A percentile compares a stretch with the other conserved stretches of the same genome.
These are phyloP conservation scores for Noturus placidus DNA, from an alignment of 2,113 vertebrate species.

Conservation along the genomic window DNA sequence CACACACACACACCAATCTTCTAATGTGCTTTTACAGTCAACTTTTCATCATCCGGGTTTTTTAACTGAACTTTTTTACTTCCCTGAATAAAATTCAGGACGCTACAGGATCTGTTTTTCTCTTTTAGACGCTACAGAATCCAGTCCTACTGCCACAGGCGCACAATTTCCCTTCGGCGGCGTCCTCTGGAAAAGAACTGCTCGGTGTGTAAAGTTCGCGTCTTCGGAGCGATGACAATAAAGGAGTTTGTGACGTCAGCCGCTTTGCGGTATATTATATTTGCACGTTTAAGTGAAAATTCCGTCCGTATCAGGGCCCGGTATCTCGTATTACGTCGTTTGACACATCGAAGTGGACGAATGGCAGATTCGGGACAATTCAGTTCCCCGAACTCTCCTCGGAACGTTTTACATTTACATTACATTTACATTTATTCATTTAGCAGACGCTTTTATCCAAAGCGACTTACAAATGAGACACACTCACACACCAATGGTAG, in stretches of 20 bases:
- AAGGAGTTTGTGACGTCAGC: background rate
- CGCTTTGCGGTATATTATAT: background rate
- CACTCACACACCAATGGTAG: no score
- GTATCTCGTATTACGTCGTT: accelerated
- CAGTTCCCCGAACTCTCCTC: background rate
- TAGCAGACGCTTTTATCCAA: no score
- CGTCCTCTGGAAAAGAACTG: background rate
- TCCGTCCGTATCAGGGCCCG: background rate
- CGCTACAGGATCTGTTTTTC: background rate
- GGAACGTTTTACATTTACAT: no score
- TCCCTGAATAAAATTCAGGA: background rate
- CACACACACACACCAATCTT: background rate
- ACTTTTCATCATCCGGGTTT: background rate
- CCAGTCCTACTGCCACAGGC: background rate
- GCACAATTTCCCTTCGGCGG: background rate
- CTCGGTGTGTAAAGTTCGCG: background rate
- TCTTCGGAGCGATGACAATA: background rate
- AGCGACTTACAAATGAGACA: no score
- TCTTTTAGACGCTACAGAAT: background rate
- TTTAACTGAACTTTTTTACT: background rate
- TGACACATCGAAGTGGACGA: background rate
- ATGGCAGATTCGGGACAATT: background rate
- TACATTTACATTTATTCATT: no score
- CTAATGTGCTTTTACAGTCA: background rate
- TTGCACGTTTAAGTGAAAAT: background rate